Base-by-base conservation (phyloP, 2,113 vertebrate species). In the Rhodinocichla rosea region DNA sequence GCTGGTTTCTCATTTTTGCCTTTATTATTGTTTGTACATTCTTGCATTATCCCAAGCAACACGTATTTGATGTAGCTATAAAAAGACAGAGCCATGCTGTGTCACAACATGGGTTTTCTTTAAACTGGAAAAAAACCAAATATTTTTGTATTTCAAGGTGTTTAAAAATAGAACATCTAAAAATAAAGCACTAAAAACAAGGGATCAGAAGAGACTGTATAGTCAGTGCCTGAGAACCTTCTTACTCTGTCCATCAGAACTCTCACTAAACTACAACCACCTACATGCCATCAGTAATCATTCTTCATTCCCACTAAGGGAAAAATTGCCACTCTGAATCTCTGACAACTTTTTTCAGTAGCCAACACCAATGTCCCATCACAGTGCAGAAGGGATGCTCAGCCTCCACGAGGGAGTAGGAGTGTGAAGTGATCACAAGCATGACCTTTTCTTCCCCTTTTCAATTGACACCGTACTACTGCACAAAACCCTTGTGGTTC, bases 71-170 rank as follows among this genome's bases (percentile, higher is more conserved):
- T 94, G 88, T 87, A 49, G 76, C 77, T 94, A 94, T 93, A 90
- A 96, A 96, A 97, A 96, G 90, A 83, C 2, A 94, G 23, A 94
- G 62, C 82, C 90, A 84, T 69, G 77, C 92, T 96, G 90, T 93
- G 88, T 89, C 90, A 93, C 93, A 95, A 90, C 90, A 89, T 60
- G 86, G 57, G n/a, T 56, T 94, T 86, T 88, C 94, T 93, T 93
- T 93, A 59, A 93, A 94, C 49, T 87, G 45, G 9, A 26, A 82
- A 85, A 91, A 92, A 74, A 5, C 2, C 75, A 96, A 95, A 92
- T 87, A 90, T 89, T 95, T 92, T 82, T 89, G 20, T 89, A 92
- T 92, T 95, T 93, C 83, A 84, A 71, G 53, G 18, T 30, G 5
- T 57, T 89, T 94, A 85, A 94, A 96, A 95, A 95, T 91, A 92